These are phyloP conservation scores for Cremastinae sp. DNA, from an alignment of 2,888 invertebrate genomes.

Conservation along the genomic window DNA sequence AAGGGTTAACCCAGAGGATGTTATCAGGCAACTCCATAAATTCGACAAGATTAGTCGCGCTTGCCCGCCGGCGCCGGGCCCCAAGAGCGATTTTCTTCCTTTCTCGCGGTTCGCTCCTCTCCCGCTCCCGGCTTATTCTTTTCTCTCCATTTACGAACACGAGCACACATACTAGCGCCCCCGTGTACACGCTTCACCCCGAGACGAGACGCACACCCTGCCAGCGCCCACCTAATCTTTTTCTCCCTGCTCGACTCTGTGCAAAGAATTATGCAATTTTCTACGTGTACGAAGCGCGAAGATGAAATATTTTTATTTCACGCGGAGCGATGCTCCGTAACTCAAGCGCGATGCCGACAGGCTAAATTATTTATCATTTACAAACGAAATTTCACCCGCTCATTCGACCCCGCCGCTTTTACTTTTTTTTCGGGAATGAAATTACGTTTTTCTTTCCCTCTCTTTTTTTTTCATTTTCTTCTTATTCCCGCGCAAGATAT, in stretches of 20 bases:
- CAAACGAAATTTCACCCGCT: slow-evolving; percentile 12
- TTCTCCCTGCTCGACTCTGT: slow-evolving; percentile 24
- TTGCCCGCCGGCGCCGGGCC: slow-evolving; percentile 55
- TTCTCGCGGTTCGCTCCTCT: slow-evolving; percentile 25
- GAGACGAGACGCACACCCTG: slow-evolving; percentile 1
- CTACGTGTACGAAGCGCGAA: slow-evolving; percentile 12
- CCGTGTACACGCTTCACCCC: background rate
- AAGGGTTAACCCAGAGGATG: slow-evolving; percentile 70
- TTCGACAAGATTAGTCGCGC: slow-evolving; percentile 73
- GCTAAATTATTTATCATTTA: slow-evolving; percentile 31
- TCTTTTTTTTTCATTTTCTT: background rate
- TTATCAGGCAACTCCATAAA: slow-evolving; percentile 75
- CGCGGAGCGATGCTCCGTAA: background rate
- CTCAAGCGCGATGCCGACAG: slow-evolving; percentile 6
- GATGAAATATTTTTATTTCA: slow-evolving; percentile 37
- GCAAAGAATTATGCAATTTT: slow-evolving; percentile 45
- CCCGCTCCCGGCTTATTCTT: slow-evolving; percentile 10
- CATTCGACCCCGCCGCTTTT: background rate
- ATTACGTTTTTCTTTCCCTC: too few species aligned
- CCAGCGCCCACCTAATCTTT: slow-evolving; percentile 36
- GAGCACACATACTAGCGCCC: slow-evolving; percentile 5
- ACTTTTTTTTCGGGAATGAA: background rate
- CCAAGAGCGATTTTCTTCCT: slow-evolving; percentile 51
- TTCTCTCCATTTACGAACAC: slow-evolving; percentile 25
- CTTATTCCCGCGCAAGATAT: background rate